A percentile compares a stretch with the other conserved stretches of the same genome.
These are phyloP conservation scores for Leuctra nigra DNA, from an alignment of 2,888 invertebrate genomes.

Conservation along the genomic window DNA sequence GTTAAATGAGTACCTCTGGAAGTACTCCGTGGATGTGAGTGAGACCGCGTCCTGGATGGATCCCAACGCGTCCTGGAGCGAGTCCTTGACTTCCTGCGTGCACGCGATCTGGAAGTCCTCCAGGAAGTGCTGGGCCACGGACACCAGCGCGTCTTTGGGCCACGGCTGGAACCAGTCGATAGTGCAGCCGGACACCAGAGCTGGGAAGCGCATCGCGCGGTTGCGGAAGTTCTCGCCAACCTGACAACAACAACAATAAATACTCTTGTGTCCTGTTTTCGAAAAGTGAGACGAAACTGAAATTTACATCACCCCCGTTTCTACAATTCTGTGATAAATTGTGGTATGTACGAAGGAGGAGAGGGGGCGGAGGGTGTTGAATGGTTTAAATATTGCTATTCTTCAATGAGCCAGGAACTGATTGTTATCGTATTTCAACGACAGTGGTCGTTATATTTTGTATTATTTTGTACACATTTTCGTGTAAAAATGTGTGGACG, in stretches of 20 bases:
- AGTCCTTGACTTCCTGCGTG: slow-evolving; percentile 69
- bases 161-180: slow-evolving; percentile 98
- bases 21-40: slow-evolving; percentile 76
- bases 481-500: no score
- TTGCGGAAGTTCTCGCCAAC: slow-evolving; percentile 94
- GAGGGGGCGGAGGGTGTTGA: no score
- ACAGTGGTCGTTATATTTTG: no score
- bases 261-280: no score
- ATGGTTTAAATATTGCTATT: no score
- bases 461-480: no score
- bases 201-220: slow-evolving; percentile 87
- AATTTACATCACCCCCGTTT: no score
- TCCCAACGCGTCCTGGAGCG: slow-evolving; percentile 84
- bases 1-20: slow-evolving; percentile 51
- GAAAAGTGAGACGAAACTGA: no score
- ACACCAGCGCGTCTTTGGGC: slow-evolving; percentile 91
- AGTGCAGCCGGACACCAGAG: slow-evolving; percentile 94
- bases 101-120: slow-evolving; percentile 85
- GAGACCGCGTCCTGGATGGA: slow-evolving; percentile 92
- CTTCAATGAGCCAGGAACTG: no score
- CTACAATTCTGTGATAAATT: no score
- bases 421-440: no score
- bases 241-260: slow-evolving; percentile 46
- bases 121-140: slow-evolving; percentile 89
- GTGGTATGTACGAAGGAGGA: no score